Conservation (phyloP, 2,113 vertebrate species). For the Sebastes fasciatus region DNA sequence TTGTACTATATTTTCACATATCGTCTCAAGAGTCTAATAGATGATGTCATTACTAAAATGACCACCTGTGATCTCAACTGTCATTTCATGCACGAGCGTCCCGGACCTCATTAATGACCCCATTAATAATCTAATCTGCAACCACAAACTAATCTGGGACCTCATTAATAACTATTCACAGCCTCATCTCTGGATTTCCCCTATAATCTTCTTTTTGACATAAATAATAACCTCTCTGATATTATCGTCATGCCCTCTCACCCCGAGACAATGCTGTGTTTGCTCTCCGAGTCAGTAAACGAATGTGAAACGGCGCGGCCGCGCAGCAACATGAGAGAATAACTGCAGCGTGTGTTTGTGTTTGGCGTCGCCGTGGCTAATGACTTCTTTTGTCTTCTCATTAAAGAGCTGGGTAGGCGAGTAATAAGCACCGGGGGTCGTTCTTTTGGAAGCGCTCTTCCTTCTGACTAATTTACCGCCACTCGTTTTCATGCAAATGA, state of each 20-base stretch:
- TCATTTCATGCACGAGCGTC: neutral
- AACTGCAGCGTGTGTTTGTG: slow-evolving; percentile 40
- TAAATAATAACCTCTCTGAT: neutral
- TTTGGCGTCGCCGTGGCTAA: slow-evolving; percentile 38
- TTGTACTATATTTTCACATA: too few relatives aligned
- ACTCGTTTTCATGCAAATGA: slow-evolving; percentile 66
- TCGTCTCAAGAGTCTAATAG: neutral
- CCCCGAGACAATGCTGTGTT: neutral
- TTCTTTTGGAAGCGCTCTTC: slow-evolving; percentile 36
- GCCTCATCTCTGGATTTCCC: neutral
- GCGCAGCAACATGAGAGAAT: slow-evolving; percentile 26
- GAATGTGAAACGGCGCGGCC: neutral
- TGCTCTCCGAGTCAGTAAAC: neutral
- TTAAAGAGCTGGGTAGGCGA: slow-evolving; percentile 47
- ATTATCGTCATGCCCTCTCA: neutral
- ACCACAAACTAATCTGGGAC: slow-evolving; percentile 9
- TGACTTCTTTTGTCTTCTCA: slow-evolving; percentile 67
- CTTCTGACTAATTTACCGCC: slow-evolving; percentile 41
- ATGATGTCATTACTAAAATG: neutral
- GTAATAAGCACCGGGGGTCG: slow-evolving; percentile 31
- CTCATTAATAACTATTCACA: slow-evolving; percentile 15
- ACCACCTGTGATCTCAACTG: neutral
- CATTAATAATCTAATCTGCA: slow-evolving; percentile 12
- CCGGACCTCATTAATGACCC: neutral
- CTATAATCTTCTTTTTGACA: slow-evolving; percentile 5